These are phyloP conservation scores for Dendrolimus houi DNA, from an alignment of 2,888 invertebrate species.

Conservation along the genomic window DNA sequence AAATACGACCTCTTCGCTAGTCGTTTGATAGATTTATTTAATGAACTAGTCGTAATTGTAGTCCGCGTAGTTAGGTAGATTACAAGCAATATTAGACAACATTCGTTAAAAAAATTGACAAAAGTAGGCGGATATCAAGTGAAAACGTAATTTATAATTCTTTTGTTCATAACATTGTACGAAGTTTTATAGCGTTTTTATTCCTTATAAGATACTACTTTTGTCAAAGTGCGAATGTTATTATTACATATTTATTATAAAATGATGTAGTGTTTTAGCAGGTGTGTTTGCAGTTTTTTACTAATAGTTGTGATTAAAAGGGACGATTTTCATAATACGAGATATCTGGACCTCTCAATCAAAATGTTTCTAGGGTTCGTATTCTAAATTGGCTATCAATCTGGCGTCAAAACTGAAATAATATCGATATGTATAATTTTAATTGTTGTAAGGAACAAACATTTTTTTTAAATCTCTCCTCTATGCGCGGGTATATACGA, in stretches of 20 bases:
- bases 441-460: too few species aligned
- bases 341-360: too few species aligned
- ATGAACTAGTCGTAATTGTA: slow-evolving; percentile 33
- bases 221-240: slow-evolving; percentile 51
- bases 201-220: slow-evolving; percentile 24
- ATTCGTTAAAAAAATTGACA: slow-evolving; percentile 49
- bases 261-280: slow-evolving; percentile 33
- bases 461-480: too few species aligned
- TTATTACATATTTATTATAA: slow-evolving; percentile 33
- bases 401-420: too few species aligned
- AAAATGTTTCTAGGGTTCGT: too few species aligned
- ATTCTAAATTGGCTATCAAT: too few species aligned
- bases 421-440: too few species aligned
- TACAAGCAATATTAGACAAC: slow-evolving; percentile 64
- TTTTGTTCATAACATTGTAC: too few species aligned
- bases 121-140: slow-evolving; percentile 24
- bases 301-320: not conserved
- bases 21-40: slow-evolving; percentile 24
- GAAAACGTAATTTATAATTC: too few species aligned
- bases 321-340: not conserved
- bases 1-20: slow-evolving; percentile 21
- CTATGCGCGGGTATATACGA: too few species aligned
- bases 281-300: slow-evolving; percentile 39
- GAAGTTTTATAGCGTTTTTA: too few species aligned
- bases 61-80: slow-evolving; percentile 53